phyloP scores from a whole-genome alignment of 2,797 vertebrate species.

The Iguana delicatissima region DNA sequence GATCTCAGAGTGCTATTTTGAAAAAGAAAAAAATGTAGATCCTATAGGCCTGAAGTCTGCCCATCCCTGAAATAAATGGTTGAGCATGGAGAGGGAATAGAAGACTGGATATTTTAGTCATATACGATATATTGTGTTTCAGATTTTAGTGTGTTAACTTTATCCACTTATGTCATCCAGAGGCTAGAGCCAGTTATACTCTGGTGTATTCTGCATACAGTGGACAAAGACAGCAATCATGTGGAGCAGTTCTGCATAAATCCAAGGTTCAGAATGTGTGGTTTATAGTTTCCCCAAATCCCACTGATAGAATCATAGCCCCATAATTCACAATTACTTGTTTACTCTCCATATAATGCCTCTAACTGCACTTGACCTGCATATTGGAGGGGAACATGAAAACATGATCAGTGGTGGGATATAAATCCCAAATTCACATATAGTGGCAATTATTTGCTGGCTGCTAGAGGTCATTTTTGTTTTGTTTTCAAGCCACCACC shows the following conservation, averaged over 20 bases:
- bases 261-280: neutral
- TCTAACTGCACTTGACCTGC: neutral
- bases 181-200: neutral
- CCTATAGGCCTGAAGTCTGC: neutral
- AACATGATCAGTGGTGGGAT: conserved; percentile 21
- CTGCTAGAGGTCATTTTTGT: conserved; percentile 28
- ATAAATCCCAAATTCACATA: conserved; percentile 41
- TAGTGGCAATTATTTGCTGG: conserved; percentile 19
- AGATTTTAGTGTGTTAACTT: neutral
- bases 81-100: neutral
- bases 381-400: conserved; percentile 15
- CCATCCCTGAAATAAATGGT: too few species aligned
- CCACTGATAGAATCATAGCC: conserved; percentile 1
- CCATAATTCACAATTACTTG: neutral
- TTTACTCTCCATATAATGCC: neutral
- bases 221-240: neutral
- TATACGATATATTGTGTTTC: neutral
- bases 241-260: neutral
- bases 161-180: neutral
- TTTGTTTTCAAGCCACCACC: neutral
- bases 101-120: neutral
- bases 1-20: neutral
- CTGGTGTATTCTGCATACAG: neutral
- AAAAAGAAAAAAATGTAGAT: neutral
- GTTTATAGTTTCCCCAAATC: conserved; percentile 32